Percentiles rank a stretch among this genome's conserved stretches.
These are phyloP conservation scores for Neomonachus schauinslandi DNA, from an alignment of 2,113 vertebrate genomes.

Conservation along the genomic window DNA sequence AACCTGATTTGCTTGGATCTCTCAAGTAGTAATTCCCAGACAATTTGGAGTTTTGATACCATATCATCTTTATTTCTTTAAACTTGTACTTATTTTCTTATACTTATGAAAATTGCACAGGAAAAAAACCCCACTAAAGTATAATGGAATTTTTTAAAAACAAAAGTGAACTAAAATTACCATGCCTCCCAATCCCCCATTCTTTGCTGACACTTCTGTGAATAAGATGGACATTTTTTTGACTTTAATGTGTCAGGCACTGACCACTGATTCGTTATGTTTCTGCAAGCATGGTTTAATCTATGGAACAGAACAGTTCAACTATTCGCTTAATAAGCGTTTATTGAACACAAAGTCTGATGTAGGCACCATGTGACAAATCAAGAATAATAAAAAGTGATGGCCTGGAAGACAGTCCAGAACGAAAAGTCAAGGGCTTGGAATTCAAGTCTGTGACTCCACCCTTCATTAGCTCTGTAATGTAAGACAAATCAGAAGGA, in stretches of 20 bases:
- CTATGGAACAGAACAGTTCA: background rate
- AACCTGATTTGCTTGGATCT: constrained; percentile 28
- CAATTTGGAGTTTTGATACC: constrained; percentile 45
- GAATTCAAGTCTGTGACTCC: background rate
- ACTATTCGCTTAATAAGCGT: background rate
- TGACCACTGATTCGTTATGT: background rate
- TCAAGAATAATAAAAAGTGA: background rate
- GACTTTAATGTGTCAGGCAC: background rate
- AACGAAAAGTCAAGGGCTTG: background rate
- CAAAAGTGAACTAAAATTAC: constrained; percentile 16
- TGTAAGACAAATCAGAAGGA: too few species aligned
- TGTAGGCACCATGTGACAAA: background rate
- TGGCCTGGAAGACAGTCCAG: background rate
- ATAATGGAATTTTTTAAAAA: background rate
- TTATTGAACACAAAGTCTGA: constrained; percentile 17
- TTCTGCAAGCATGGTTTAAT: constrained; percentile 12
- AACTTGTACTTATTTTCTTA: constrained; percentile 37
- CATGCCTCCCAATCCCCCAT: background rate
- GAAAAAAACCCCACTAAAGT: background rate
- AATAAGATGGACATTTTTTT: background rate
- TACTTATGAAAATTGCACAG: constrained; percentile 36
- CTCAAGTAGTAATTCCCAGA: constrained; percentile 4
- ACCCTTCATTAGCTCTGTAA: background rate
- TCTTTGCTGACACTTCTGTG: background rate
- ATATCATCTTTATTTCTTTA: constrained; percentile 33